phyloP scores from a whole-genome alignment of 2,888 invertebrate genomes.

The Cheilosia scutellata region DNA sequence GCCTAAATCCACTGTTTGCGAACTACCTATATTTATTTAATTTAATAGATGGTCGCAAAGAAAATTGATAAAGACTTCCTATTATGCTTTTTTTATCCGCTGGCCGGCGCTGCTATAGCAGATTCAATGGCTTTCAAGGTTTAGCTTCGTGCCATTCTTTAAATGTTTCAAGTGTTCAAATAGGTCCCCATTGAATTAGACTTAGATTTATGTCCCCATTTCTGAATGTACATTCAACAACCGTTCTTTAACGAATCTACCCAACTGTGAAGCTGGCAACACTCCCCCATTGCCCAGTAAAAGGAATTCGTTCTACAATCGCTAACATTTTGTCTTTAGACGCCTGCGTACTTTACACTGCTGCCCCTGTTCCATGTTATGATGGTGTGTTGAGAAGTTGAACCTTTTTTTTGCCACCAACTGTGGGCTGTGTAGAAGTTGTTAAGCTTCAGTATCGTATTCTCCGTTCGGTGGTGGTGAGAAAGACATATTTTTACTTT shows the following conservation, averaged over 20 bases:
- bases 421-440: constrained; percentile 32
- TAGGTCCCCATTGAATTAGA: too few species aligned
- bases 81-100: too few species aligned
- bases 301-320: constrained; percentile 45
- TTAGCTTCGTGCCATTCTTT: too few species aligned
- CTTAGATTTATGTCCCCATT: neutral
- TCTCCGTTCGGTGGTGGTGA: constrained; percentile 35
- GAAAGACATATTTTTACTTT: constrained; percentile 33
- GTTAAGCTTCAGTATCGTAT: constrained; percentile 39
- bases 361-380: constrained; percentile 22
- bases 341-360: constrained; percentile 62
- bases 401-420: constrained; percentile 33
- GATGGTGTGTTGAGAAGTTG: constrained; percentile 13
- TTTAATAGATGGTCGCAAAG: too few species aligned
- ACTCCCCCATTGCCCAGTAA: constrained; percentile 36
- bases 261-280: constrained; percentile 37
- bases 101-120: too few species aligned
- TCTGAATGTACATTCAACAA: neutral
- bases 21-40: too few species aligned
- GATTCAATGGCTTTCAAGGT: too few species aligned
- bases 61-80: too few species aligned
- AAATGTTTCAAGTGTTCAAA: too few species aligned
- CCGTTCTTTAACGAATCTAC: neutral
- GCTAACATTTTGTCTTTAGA: constrained; percentile 34
- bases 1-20: too few species aligned